Percentiles rank a stretch among this genome's conserved stretches.
phyloP scores from a whole-genome alignment of 2,888 invertebrate species.

The Creontiades dilutus region DNA sequence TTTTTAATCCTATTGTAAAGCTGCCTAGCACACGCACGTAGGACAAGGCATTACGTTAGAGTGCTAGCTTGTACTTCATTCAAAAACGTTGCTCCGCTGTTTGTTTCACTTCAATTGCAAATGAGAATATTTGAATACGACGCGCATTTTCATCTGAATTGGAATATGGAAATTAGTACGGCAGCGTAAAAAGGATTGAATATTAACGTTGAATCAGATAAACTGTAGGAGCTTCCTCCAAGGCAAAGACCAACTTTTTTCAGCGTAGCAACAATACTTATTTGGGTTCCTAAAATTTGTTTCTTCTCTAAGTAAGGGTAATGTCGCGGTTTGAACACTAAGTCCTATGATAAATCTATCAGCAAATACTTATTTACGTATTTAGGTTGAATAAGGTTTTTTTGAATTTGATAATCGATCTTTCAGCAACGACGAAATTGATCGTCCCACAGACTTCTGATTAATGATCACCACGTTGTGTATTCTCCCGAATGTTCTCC shows the following conservation, averaged over 20 bases:
- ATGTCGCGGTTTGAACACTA: too few relatives aligned
- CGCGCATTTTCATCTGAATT: constrained; percentile 21
- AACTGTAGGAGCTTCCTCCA: neutral
- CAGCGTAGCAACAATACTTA: neutral
- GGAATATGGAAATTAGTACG: constrained; percentile 25
- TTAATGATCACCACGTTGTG: too few relatives aligned
- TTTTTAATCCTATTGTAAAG: too few relatives aligned
- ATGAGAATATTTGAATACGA: constrained; percentile 41
- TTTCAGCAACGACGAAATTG: too few relatives aligned
- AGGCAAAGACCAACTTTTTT: neutral
- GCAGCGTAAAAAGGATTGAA: constrained; percentile 39
- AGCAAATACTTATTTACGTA: too few relatives aligned
- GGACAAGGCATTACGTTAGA: neutral
- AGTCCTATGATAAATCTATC: too few relatives aligned
- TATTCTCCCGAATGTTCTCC: too few relatives aligned
- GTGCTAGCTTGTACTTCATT: neutral
- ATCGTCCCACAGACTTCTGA: too few relatives aligned
- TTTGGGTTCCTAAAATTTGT: neutral
- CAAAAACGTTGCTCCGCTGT: constrained; percentile 14
- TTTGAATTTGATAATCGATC: too few relatives aligned
- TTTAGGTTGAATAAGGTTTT: too few relatives aligned
- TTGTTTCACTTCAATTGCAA: constrained; percentile 38
- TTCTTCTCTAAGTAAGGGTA: neutral
- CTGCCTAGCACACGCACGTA: too few relatives aligned
- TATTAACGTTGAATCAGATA: constrained; percentile 39